A percentile compares a stretch with the other conserved stretches of the same genome.
Conservation (phyloP, 2,888 invertebrate genomes). For the Mimachlamys varia region DNA sequence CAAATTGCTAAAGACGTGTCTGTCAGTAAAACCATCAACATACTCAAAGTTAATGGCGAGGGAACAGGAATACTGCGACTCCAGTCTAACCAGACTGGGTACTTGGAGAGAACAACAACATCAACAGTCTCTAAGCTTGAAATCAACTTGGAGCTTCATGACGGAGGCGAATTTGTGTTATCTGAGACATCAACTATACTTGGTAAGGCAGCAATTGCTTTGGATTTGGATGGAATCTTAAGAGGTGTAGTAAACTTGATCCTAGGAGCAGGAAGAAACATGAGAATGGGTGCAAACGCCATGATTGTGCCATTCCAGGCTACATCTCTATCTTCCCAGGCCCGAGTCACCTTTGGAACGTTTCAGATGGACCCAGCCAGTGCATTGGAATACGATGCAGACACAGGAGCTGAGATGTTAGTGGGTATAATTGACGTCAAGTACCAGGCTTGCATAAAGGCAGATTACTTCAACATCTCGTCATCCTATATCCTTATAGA, state of each 20-base stretch:
- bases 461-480: slow-evolving; percentile 67
- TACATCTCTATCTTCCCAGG: slow-evolving; percentile 52
- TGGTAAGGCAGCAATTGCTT: slow-evolving; percentile 64
- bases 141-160: slow-evolving; percentile 69
- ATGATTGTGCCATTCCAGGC: slow-evolving; percentile 64
- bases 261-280: slow-evolving; percentile 62
- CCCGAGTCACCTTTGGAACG: slow-evolving; percentile 66
- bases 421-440: slow-evolving; percentile 65
- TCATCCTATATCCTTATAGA: slow-evolving; percentile 64
- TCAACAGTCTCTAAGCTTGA: slow-evolving; percentile 65
- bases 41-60: slow-evolving; percentile 68
- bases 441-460: slow-evolving; percentile 61
- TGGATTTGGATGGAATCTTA: slow-evolving; percentile 69
- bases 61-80: slow-evolving; percentile 70
- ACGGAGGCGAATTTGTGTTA: slow-evolving; percentile 71
- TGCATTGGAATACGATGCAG: slow-evolving; percentile 61
- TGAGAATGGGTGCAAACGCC: slow-evolving; percentile 69
- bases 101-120: slow-evolving; percentile 61
- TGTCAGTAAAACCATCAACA: slow-evolving; percentile 57
- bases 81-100: slow-evolving; percentile 65
- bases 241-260: slow-evolving; percentile 66
- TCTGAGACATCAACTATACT: slow-evolving; percentile 69
- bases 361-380: slow-evolving; percentile 72
- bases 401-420: slow-evolving; percentile 67
- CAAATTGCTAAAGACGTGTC: slow-evolving; percentile 63